Conservation (phyloP, 64 coral and sea anemone species). For the Acropora tenuis region DNA sequence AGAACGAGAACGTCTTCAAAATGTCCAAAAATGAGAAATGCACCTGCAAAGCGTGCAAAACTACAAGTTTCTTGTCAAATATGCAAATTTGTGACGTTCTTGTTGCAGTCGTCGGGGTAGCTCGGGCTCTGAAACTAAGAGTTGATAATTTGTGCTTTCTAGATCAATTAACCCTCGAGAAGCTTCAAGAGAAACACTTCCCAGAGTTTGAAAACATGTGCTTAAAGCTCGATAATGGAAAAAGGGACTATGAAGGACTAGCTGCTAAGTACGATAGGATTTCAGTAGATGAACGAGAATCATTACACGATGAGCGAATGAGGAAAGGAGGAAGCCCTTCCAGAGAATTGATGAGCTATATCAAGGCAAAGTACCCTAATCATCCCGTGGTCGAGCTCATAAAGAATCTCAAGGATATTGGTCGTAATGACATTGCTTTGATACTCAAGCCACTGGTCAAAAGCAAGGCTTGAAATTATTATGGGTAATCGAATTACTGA, state of each 20-base stretch:
- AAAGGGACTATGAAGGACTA: neutral
- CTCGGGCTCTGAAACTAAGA: no score
- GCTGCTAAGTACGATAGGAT: slow-evolving; percentile 4
- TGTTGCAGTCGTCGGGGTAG: no score
- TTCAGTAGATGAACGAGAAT: neutral
- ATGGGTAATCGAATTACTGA: no score
- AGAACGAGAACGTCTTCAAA: no score
- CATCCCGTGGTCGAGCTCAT: neutral
- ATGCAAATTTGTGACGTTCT: no score
- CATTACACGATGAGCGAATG: neutral
- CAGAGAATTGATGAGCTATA: neutral
- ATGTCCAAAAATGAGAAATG: no score
- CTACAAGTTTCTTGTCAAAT: no score
- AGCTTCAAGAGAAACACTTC: neutral
- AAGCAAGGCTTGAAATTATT: neutral
- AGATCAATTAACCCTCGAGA: neutral
- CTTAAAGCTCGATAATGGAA: neutral
- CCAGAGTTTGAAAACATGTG: neutral
- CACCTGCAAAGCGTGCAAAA: no score
- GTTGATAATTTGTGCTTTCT: neutral
- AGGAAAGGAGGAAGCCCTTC: slow-evolving; percentile 4
- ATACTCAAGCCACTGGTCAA: neutral
- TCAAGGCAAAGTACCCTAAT: neutral
- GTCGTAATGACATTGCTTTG: slow-evolving; percentile 9
- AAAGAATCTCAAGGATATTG: neutral